Evolutionary conservation across 2,888 invertebrate genomes (phyloP).

Genomic region (Agonopterix arenella): DNA sequence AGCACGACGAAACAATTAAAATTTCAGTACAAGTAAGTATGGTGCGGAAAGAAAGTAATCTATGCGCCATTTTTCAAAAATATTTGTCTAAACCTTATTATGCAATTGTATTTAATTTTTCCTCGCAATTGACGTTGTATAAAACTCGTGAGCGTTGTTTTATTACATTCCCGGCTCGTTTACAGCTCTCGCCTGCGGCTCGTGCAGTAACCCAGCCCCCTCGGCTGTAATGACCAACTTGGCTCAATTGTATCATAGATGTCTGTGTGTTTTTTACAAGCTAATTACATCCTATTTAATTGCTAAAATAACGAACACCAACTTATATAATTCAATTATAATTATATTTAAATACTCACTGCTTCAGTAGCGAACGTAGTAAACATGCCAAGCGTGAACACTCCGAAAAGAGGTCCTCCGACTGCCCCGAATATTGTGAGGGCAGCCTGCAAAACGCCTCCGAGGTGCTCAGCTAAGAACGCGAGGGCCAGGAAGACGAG

Average conservation of each 20-base stretch:
- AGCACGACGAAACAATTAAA: neutral
- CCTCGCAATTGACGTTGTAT: no score
- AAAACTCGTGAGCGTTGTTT: no score
- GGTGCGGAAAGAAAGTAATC: neutral
- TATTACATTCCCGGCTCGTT: no score
- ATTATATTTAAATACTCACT: slow-evolving; percentile 47
- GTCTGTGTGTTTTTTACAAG: neutral
- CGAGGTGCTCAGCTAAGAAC: slow-evolving; percentile 88
- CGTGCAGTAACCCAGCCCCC: no score
- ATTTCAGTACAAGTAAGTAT: no score
- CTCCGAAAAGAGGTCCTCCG: slow-evolving; percentile 90
- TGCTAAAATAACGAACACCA: no score
- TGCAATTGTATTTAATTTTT: no score
- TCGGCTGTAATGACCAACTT: no score
- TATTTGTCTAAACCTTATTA: no score
- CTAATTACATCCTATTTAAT: neutral
- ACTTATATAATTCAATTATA: neutral
- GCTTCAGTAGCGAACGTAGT: slow-evolving; percentile 83
- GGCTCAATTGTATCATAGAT: no score
- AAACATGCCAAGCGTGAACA: slow-evolving; percentile 92
- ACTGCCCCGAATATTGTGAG: slow-evolving; percentile 91
- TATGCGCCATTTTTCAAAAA: no score
- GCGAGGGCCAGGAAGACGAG: slow-evolving; percentile 87
- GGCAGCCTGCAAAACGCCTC: slow-evolving; percentile 91
- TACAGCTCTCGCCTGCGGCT: no score